phyloP scores from a whole-genome alignment of 2,888 invertebrate genomes.

The Pheosia gnoma region DNA sequence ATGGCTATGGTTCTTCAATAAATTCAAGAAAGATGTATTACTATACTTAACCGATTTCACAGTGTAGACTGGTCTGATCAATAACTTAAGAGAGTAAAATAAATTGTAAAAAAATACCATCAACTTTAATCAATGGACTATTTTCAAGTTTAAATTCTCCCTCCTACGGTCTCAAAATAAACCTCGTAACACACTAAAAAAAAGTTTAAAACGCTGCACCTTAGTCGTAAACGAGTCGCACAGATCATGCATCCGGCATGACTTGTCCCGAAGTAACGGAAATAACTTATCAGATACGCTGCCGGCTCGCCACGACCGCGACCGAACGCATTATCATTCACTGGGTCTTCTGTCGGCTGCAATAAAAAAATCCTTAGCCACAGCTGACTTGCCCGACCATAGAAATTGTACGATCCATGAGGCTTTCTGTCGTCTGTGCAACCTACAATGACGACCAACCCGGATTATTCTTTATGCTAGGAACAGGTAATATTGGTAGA shows the following conservation, averaged over 20 bases:
- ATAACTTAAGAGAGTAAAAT: too few species aligned
- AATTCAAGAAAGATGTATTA: too few species aligned
- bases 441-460: constrained; percentile 69
- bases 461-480: constrained; percentile 75
- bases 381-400: constrained; percentile 56
- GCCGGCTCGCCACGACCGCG: constrained; percentile 40
- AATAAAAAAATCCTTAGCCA: constrained; percentile 48
- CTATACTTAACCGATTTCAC: too few species aligned
- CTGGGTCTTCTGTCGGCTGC: constrained; percentile 33
- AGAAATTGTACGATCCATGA: constrained; percentile 64
- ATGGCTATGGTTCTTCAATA: too few species aligned
- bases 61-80: too few species aligned
- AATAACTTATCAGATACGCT: constrained; percentile 76
- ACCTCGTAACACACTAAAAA: not conserved
- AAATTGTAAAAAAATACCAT: too few species aligned
- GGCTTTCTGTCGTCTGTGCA: constrained; percentile 65
- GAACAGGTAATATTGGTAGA: constrained; percentile 76
- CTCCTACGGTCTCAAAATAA: not conserved
- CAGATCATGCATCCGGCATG: constrained; percentile 48
- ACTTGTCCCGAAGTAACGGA: constrained; percentile 65
- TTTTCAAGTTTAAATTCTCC: not conserved
- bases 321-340: constrained; percentile 46
- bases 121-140: not conserved
- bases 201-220: constrained; percentile 3
- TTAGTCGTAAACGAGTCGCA: constrained; percentile 23